Base-by-base conservation (phyloP, 23 tunicate species). In the Halocynthia aurantium region DNA sequence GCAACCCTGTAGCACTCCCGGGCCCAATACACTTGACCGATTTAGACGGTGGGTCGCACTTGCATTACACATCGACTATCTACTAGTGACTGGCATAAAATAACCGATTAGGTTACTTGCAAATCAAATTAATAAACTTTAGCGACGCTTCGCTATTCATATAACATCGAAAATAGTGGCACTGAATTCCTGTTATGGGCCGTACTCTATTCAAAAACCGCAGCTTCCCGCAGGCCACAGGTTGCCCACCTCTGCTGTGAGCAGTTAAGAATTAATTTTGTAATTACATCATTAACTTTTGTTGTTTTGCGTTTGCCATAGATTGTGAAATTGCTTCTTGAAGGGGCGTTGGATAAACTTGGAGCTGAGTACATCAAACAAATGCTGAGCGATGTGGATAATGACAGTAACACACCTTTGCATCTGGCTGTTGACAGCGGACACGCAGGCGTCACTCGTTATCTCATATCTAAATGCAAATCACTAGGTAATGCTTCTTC, bases 361-460 rank as follows among this genome's bases (percentile, higher is more conserved):
- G 67, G 74, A 6, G 69, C 50, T 11, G 21, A 80, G 0, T 20
- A 13, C 12, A 53, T 88, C n/a, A 18, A 55, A 8, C 87, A 77
- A 8, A 84, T 85, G 80, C 76, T 94, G 60, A 77, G 72, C 10
- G 91, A 88, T 44, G 73, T 67, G 53, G 99, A 94, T 74, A 84
- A 84, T 75, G 96, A 94, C 53, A 96, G 99, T 7, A 85, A 75
- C 52, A 84, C 99, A 7, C 76, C 99, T 6, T 65, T 94, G 8
- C 99, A 94, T 63, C 80, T 88, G 6, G 81, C 84, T 62, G 93
- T 94, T 12, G 95, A 83, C 31, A 88, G 82, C 52, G 99, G 99
- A 9, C 99, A 94, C 73, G 55, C 84, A 49, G 53, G 72, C 22
- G 83, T 94, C 7, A 78, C 95, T 9, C 53, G 86, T 44, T 65